Evolutionary conservation across 1,140 invertebrate species (phyloP), one percentile per base, ranked within the genome.

Genomic region (Zelostemma sp.): DNA sequence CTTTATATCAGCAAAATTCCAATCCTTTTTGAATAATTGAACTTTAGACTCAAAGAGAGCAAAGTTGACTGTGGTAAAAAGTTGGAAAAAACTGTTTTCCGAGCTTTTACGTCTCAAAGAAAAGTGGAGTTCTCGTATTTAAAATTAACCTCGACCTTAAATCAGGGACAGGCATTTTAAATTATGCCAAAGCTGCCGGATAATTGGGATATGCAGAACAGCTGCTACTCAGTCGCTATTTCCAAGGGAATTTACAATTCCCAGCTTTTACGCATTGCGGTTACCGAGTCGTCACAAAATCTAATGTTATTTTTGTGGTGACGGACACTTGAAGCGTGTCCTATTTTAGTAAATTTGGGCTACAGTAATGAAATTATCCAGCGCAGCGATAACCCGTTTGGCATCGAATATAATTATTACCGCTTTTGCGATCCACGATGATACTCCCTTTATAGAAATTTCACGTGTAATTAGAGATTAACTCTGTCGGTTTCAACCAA

Each of bases 171-270:
- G 19, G 8, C 28, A 74, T 59, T 68, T 60, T 70, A 76, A 77
- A 72, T 75, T 54, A 50, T 16, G n/a, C 45, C 17, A 35, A 40
- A 57, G 19, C 55, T 21, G 21, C 46, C 33, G 46, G 48, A 56
- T 78, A 78, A 79, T 77, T 74, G 48, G 68, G 57, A 78, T 76
- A 77, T 78, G 73, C 54, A 73, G 71, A 77, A 66, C 65, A 77
- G 73, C 56, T 64, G 68, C 74, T 73, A 66, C 49, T 35, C 3
- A 12, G 41, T 31, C 15, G 18, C 18, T 21, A 25, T 25, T 31
- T 25, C 18, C 56, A 21, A 25, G 12, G 17, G 49, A 48, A 41
- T 50, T 65, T 47, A 45, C 25, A 38, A 57, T 57, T 62, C 38
- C 48, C 41, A 21, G 31, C 25, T 62, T 67, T 63, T 60, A 56